Percentiles rank a stretch among this genome's conserved stretches.
phyloP scores from a whole-genome alignment of 2,797 vertebrate species.

The Channallabes apus region DNA sequence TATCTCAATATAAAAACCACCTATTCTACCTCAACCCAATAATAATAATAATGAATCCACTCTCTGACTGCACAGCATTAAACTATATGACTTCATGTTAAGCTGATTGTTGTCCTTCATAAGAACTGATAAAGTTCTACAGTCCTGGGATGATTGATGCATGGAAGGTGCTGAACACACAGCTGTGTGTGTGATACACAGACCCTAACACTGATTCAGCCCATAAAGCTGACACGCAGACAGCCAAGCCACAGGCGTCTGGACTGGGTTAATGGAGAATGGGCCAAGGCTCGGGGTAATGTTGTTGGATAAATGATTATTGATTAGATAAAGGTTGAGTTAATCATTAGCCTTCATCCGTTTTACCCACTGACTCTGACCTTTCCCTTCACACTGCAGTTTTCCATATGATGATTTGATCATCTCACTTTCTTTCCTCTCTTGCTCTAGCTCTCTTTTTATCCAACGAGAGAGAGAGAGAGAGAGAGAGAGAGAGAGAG shows the following conservation, averaged over 20 bases:
- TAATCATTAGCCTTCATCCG: constrained; percentile 86
- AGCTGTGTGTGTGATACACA: constrained; percentile 16
- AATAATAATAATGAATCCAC: not conserved
- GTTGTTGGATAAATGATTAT: constrained; percentile 86
- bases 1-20: not conserved
- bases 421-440: constrained; percentile 50
- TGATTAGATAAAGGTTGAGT: constrained; percentile 86
- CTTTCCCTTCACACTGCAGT: constrained; percentile 75
- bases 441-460: not conserved
- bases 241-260: constrained; percentile 71
- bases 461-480: not conserved
- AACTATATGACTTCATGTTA: constrained; percentile 5
- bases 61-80: not conserved
- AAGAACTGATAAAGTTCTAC: constrained; percentile 13
- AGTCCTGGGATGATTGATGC: constrained; percentile 23
- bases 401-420: constrained; percentile 76
- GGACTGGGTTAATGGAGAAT: constrained; percentile 77
- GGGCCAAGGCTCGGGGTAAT: constrained; percentile 75
- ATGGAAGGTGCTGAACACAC: constrained; percentile 49
- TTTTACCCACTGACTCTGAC: constrained; percentile 80
- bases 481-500: constrained; percentile 1
- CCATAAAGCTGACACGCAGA: constrained; percentile 79
- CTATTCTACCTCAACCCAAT: not conserved
- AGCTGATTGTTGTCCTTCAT: constrained; percentile 34
- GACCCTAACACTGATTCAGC: constrained; percentile 70